Evolutionary conservation across 92 coral and sea anemone genomes (phyloP).

Genomic region (Parazoanthus swiftii): DNA sequence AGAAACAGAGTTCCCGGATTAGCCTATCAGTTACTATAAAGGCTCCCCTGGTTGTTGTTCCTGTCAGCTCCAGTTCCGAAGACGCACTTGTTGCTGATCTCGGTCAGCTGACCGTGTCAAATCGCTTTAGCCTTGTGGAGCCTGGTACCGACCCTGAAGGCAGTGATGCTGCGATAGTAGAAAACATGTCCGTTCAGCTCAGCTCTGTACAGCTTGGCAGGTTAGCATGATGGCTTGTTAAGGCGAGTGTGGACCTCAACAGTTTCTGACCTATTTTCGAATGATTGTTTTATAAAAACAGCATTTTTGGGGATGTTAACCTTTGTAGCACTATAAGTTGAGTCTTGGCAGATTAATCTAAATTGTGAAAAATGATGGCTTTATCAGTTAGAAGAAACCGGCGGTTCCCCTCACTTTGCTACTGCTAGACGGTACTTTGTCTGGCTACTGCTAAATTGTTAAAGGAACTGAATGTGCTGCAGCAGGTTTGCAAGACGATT

Average conservation of each 20-base stretch:
- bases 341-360: too few species aligned
- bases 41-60: conserved; percentile 88
- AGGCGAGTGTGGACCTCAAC: background rate
- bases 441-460: too few species aligned
- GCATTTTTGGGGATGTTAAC: too few species aligned
- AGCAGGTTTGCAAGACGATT: too few species aligned
- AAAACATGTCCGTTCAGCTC: conserved; percentile 85
- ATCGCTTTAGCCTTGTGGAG: conserved; percentile 70
- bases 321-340: too few species aligned
- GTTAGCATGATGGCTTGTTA: conserved; percentile 43
- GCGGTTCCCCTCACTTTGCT: too few species aligned
- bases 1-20: conserved; percentile 80
- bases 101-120: conserved; percentile 81
- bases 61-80: conserved; percentile 78
- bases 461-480: too few species aligned
- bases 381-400: too few species aligned
- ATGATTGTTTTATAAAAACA: too few species aligned
- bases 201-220: conserved; percentile 86
- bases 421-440: too few species aligned
- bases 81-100: conserved; percentile 88
- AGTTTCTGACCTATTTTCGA: too few species aligned
- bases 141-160: conserved; percentile 66
- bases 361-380: too few species aligned
- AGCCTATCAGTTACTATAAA: conserved; percentile 85
- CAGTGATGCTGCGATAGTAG: conserved; percentile 81